These are phyloP conservation scores for Falco concolor DNA, from an alignment of 2,797 vertebrate genomes.

Conservation along the genomic window DNA sequence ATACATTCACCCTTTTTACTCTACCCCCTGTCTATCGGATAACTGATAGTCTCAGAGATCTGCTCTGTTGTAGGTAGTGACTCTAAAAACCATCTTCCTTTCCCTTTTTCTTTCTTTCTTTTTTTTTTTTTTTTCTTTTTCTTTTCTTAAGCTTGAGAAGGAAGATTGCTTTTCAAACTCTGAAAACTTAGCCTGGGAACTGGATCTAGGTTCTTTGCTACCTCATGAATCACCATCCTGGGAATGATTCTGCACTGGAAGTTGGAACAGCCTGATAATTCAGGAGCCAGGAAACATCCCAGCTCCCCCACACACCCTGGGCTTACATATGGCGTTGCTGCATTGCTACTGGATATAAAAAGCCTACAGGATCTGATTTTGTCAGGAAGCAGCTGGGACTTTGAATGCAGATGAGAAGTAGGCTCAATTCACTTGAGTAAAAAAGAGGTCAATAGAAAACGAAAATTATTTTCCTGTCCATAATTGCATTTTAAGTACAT, in stretches of 20 bases:
- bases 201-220: neutral
- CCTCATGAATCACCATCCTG: neutral
- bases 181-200: neutral
- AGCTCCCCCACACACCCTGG: neutral
- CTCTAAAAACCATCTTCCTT: neutral
- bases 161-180: neutral
- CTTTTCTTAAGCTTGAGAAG: neutral
- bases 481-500: conserved; percentile 37
- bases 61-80: neutral
- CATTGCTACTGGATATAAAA: conserved; percentile 37
- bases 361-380: conserved; percentile 19
- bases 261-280: conserved; percentile 6
- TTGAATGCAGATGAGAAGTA: conserved; percentile 39
- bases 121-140: too few relatives aligned
- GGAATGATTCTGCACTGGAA: neutral
- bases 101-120: neutral
- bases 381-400: conserved; percentile 42
- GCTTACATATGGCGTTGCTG: conserved; percentile 13
- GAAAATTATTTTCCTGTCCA: conserved; percentile 10
- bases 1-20: neutral
- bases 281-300: conserved; percentile 8
- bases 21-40: neutral
- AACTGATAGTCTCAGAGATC: neutral
- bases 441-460: conserved; percentile 5
- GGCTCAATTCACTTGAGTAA: conserved; percentile 8